Percentiles rank a stretch among this genome's conserved stretches.
Evolutionary conservation across 2,797 vertebrate genomes (phyloP).

Genomic region (Lycodopsis pacificus): DNA sequence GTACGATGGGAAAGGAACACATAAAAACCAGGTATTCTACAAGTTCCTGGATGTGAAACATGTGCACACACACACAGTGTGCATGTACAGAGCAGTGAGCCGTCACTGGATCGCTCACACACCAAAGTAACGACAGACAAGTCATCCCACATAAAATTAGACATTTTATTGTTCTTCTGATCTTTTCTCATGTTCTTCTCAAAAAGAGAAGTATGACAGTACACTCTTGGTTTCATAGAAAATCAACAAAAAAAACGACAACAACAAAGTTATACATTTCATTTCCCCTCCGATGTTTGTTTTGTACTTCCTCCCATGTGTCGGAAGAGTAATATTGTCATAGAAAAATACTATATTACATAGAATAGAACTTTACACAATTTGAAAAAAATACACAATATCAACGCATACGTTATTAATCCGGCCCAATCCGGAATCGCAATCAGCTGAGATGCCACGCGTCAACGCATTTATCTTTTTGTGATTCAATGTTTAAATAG

Average conservation of each 20-base stretch:
- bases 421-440: conserved; percentile 59
- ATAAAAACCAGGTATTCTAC: too few relatives aligned
- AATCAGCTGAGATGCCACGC: neutral
- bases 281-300: conserved; percentile 66
- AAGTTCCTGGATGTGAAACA: neutral
- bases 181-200: conserved; percentile 80
- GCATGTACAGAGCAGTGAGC: too few relatives aligned
- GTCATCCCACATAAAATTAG: conserved; percentile 52
- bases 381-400: conserved; percentile 90
- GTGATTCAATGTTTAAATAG: neutral
- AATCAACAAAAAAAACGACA: conserved; percentile 84
- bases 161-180: conserved; percentile 74
- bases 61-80: neutral
- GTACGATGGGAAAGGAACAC: neutral
- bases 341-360: conserved; percentile 97
- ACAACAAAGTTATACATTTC: conserved; percentile 82
- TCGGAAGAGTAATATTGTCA: conserved; percentile 85
- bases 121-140: conserved; percentile 30
- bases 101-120: neutral
- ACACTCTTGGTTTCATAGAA: conserved; percentile 86
- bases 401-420: conserved; percentile 78
- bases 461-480: conserved; percentile 1
- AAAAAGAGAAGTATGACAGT: conserved; percentile 83
- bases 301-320: conserved; percentile 84
- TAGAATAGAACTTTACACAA: conserved; percentile 94